Percentiles rank a stretch among this genome's conserved stretches.
phyloP scores from a whole-genome alignment of 2,888 invertebrate species.

The Drosophila affinis region DNA sequence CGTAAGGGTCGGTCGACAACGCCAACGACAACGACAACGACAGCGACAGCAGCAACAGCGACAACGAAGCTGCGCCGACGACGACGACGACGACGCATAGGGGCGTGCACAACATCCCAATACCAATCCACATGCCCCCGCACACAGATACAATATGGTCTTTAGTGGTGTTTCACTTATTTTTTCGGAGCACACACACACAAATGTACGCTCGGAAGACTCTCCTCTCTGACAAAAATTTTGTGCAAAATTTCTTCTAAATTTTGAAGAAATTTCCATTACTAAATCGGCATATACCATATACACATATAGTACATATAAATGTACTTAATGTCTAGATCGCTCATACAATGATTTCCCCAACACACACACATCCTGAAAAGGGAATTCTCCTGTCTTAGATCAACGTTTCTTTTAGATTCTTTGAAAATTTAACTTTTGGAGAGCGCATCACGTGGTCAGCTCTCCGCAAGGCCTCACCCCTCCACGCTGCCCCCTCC shows the following conservation, averaged over 20 bases:
- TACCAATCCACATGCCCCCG: constrained; percentile 27
- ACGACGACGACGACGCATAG: constrained; percentile 59
- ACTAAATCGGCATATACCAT: background rate
- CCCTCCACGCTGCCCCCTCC: background rate
- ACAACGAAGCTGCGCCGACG: constrained; percentile 15
- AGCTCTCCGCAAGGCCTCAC: constrained; percentile 16
- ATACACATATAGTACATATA: too few relatives aligned
- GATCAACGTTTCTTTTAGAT: background rate
- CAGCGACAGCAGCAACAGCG: constrained; percentile 29
- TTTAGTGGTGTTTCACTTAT: constrained; percentile 27
- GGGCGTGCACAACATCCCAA: constrained; percentile 80
- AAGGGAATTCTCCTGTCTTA: too few relatives aligned
- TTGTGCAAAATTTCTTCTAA: constrained; percentile 21
- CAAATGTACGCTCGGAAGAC: constrained; percentile 15
- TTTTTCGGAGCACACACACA: constrained; percentile 31
- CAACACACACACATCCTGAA: background rate
- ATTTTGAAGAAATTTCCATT: background rate
- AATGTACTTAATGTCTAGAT: background rate
- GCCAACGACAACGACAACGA: constrained; percentile 28
- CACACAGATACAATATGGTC: constrained; percentile 28
- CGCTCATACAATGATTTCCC: background rate
- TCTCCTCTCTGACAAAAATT: constrained; percentile 26
- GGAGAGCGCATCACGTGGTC: constrained; percentile 54
- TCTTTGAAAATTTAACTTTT: background rate
- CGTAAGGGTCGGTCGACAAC: constrained; percentile 74